Evolutionary conservation across 2,113 vertebrate species (phyloP), one percentile per base, ranked within the genome.

Genomic region (Lutjanus erythropterus): DNA sequence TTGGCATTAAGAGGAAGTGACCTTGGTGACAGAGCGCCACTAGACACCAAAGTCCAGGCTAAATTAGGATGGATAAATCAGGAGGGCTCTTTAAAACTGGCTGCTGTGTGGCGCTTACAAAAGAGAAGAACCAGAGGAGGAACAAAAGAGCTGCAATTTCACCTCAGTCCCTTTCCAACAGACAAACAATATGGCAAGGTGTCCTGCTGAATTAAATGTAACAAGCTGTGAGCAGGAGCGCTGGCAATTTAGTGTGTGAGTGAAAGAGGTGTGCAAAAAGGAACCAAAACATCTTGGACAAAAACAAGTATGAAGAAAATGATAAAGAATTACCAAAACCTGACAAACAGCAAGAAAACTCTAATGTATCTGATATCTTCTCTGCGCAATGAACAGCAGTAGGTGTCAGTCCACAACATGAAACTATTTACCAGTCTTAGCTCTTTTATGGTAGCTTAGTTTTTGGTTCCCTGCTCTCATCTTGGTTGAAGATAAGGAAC

Each of bases 81-180:
- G 37, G 1, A 16, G 25, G 60, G 42, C 15, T 60, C 25, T 66
- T 9, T 50, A 67, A 41, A 73, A 50, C 5, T 29, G 74, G n/a
- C 15, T 12, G 37, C 64, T 73, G 58, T 62, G 49, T 81, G 46
- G 33, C 21, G 23, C n/a, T 79, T 46, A 72, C 21, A 80, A 78
- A 81, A 15, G 35, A 80, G 19, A 47, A 46, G 56, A 67, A 78
- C 50, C 39, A 60, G 47, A 80, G 49, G 35, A 58, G 49, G 46
- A 81, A 75, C 47, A 77, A 61, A n/a, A 77, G 42, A 49, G 35
- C 16, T 21, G 56, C 56, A 77, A 83, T 84, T 86, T 80, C 60
- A 69, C 9, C 35, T 73, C 23, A 60, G 69, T 78, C 65, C 37
- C 53, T 78, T 73, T 37, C 39, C 74, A 55, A 53, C 47, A 50